Evolutionary conservation across 2,113 vertebrate species (phyloP).

Genomic region (Elaphurus davidianus): DNA sequence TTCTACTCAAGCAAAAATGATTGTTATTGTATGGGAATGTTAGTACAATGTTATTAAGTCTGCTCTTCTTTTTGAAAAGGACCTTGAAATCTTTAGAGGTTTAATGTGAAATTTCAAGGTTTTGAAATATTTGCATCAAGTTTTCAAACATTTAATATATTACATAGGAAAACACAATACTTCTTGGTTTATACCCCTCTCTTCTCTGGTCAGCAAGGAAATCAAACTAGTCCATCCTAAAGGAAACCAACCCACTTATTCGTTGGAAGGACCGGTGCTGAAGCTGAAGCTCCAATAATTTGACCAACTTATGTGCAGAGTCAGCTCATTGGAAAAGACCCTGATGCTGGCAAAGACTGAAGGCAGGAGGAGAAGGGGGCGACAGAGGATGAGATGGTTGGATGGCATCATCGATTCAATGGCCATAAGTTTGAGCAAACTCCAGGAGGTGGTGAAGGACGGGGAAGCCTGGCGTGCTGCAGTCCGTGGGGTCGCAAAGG

Average conservation of each 20-base stretch:
- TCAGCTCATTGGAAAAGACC: not conserved
- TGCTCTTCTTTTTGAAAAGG: not conserved
- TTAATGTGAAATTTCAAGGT: not conserved
- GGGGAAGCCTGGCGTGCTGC: not conserved
- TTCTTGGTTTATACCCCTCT: not conserved
- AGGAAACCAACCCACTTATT: not conserved
- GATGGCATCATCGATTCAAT: not conserved
- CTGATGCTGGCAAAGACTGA: not conserved
- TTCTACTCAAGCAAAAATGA: not conserved
- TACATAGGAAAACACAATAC: not conserved
- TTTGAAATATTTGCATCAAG: not conserved
- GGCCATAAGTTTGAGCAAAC: not conserved
- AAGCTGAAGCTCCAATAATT: not conserved
- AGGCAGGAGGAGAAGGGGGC: not conserved
- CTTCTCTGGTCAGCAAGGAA: not conserved
- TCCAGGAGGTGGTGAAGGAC: not conserved
- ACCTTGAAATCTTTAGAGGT: not conserved
- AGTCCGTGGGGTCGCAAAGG: not conserved
- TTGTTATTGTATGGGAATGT: not conserved
- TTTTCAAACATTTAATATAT: not conserved
- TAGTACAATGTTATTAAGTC: not conserved
- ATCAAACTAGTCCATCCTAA: not conserved
- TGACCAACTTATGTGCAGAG: not conserved
- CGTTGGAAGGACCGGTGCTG: not conserved
- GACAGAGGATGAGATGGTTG: not conserved